These are phyloP conservation scores for Tipula vernalis DNA, from an alignment of 2,888 invertebrate genomes.

Conservation along the genomic window DNA sequence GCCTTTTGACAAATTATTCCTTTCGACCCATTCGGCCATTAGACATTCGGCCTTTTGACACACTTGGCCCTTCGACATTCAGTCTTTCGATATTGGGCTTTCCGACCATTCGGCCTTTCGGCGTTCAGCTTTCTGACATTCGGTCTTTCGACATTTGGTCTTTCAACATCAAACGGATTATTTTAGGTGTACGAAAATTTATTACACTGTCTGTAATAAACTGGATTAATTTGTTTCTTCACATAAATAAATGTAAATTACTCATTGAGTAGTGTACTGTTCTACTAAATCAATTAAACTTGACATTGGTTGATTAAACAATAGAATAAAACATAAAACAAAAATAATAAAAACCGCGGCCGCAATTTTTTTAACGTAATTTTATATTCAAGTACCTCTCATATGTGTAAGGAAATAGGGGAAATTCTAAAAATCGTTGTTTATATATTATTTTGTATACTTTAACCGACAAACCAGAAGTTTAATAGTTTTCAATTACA, in stretches of 20 bases:
- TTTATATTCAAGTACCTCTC: background rate
- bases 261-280: background rate
- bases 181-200: no score
- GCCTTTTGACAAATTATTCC: no score
- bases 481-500: background rate
- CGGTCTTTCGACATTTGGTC: no score
- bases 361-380: background rate
- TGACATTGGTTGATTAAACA: conserved; percentile 4
- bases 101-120: no score
- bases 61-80: no score
- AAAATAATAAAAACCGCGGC: background rate
- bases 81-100: no score
- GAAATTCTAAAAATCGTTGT: background rate
- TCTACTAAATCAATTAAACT: background rate
- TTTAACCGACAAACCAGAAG: background rate
- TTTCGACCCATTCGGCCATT: no score
- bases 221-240: background rate
- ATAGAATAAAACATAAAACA: background rate
- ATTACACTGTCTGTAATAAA: background rate
- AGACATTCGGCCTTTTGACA: no score
- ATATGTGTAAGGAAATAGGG: background rate
- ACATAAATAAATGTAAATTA: background rate
- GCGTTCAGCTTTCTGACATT: no score
- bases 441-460: background rate
- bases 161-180: no score